phyloP scores from a whole-genome alignment of 2,797 vertebrate species.

The Natrix natrix region DNA sequence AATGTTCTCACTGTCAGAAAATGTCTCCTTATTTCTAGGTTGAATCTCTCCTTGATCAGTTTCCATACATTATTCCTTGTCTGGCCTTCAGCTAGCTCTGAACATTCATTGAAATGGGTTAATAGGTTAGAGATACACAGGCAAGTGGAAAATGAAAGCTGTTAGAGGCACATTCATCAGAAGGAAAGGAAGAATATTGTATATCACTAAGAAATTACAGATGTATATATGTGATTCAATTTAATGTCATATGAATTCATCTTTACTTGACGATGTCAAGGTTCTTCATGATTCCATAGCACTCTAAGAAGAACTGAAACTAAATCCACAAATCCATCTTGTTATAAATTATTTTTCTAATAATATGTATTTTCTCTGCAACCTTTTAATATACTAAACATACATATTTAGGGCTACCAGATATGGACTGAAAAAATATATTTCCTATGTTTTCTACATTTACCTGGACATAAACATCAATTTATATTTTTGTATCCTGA shows the following conservation, averaged over 20 bases:
- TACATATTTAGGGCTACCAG: neutral
- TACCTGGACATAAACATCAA: neutral
- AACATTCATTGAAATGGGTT: neutral
- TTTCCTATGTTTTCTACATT: neutral
- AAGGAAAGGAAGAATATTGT: no score
- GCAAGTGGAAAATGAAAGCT: neutral
- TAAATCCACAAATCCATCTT: neutral
- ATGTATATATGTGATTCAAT: neutral
- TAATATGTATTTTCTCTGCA: neutral
- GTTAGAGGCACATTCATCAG: neutral
- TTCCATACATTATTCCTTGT: neutral
- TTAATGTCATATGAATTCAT: neutral
- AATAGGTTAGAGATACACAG: neutral
- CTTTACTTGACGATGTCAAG: neutral
- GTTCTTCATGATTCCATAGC: neutral
- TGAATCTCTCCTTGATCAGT: neutral
- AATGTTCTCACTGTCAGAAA: neutral
- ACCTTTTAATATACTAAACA: neutral
- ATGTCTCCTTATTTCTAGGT: no score
- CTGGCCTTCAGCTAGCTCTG: neutral
- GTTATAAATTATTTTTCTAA: neutral
- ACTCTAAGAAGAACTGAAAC: neutral
- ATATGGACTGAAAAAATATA: neutral
- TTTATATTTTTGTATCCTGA: neutral
- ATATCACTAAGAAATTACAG: neutral